A percentile compares a stretch with the other conserved stretches of the same genome.
These are phyloP conservation scores for Dasyurus viverrinus DNA, from an alignment of 2,113 vertebrate genomes.

Conservation along the genomic window DNA sequence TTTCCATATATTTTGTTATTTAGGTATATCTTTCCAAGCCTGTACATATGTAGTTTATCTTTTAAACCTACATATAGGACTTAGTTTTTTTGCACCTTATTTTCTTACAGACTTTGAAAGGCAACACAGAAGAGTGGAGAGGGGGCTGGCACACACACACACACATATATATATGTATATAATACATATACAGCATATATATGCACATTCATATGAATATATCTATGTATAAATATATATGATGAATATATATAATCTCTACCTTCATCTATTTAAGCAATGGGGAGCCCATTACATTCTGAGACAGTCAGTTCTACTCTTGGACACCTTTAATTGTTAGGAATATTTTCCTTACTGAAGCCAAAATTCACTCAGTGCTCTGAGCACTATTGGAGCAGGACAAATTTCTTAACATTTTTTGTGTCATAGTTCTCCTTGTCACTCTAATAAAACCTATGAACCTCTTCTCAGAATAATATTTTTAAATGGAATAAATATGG, in stretches of 20 bases:
- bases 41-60: neutral
- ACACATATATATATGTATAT: too few relatives aligned
- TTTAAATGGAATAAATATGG: neutral
- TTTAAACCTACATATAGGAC: neutral
- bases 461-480: neutral
- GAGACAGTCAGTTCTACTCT: neutral
- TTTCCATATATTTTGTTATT: neutral
- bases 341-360: neutral
- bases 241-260: neutral
- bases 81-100: neutral
- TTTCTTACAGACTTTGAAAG: neutral
- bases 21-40: neutral
- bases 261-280: neutral
- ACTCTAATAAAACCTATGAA: neutral
- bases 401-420: neutral
- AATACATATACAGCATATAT: too few relatives aligned
- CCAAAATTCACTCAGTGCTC: neutral
- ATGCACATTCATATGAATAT: too few relatives aligned
- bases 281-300: neutral
- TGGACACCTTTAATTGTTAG: neutral
- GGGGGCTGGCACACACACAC: neutral
- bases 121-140: neutral
- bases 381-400: neutral
- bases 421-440: neutral
- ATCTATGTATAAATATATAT: too few relatives aligned